phyloP scores from a whole-genome alignment of 2,113 vertebrate genomes.

The Stegastes partitus region DNA sequence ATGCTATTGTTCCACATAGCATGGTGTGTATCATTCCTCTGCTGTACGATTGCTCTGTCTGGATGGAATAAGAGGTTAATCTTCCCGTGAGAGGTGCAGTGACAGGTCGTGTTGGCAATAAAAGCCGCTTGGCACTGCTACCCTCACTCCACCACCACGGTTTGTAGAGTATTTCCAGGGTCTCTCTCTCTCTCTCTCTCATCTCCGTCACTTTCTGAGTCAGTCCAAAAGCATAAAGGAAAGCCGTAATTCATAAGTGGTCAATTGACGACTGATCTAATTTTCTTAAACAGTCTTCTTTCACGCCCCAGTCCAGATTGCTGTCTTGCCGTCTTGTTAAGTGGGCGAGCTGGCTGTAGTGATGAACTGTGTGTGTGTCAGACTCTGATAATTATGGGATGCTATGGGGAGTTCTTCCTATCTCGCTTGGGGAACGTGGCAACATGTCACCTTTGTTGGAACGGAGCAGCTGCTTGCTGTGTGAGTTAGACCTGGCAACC shows the following conservation, averaged over 20 bases:
- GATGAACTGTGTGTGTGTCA: slow-evolving; percentile 37
- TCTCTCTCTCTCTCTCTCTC: neutral
- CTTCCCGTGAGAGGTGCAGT: slow-evolving; percentile 54
- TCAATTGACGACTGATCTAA: slow-evolving; percentile 3
- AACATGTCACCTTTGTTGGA: slow-evolving; percentile 58
- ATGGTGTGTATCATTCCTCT: slow-evolving; percentile 2
- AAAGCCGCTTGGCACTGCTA: slow-evolving; percentile 43
- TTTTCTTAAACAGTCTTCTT: slow-evolving; percentile 22
- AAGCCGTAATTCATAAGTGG: slow-evolving; percentile 20
- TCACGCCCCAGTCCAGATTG: slow-evolving; percentile 15
- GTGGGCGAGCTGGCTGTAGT: slow-evolving; percentile 15
- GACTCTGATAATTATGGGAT: slow-evolving; percentile 57
- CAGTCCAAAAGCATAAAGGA: neutral
- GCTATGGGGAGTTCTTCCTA: slow-evolving; percentile 45
- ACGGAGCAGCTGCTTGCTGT: slow-evolving; percentile 43
- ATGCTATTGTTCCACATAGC: slow-evolving; percentile 31
- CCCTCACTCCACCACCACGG: neutral
- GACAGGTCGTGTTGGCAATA: slow-evolving; percentile 43
- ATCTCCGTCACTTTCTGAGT: slow-evolving; percentile 1
- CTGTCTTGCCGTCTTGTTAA: slow-evolving; percentile 11
- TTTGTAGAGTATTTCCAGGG: slow-evolving; percentile 9
- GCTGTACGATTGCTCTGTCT: slow-evolving; percentile 46
- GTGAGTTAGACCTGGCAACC: slow-evolving; percentile 62
- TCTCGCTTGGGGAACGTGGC: slow-evolving; percentile 48
- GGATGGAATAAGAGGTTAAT: slow-evolving; percentile 56